Percentiles rank a stretch among this genome's conserved stretches.
phyloP scores from a whole-genome alignment of 2,113 vertebrate genomes.

The Podarcis muralis region DNA sequence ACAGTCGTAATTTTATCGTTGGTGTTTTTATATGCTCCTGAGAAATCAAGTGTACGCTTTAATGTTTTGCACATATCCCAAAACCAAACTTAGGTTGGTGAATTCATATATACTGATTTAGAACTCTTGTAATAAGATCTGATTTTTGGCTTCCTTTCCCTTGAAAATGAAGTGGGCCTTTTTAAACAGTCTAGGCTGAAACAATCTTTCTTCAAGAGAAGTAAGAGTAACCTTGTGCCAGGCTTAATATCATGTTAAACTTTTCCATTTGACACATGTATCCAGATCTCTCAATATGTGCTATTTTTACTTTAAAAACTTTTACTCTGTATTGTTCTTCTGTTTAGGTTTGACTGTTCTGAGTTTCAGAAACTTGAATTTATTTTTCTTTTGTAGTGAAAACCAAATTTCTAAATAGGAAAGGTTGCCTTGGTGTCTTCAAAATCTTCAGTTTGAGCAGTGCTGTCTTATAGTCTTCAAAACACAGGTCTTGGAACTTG shows the following conservation, averaged over 20 bases:
- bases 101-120: slow-evolving; percentile 21
- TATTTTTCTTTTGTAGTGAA: background rate
- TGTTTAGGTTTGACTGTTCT: background rate
- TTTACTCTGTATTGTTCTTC: background rate
- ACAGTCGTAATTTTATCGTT: slow-evolving; percentile 8
- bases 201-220: background rate
- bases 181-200: background rate
- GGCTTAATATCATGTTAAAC: background rate
- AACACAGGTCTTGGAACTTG: background rate
- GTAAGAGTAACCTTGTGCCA: background rate
- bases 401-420: background rate
- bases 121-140: background rate
- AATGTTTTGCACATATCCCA: background rate
- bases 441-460: background rate
- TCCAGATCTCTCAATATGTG: background rate
- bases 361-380: background rate
- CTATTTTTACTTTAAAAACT: background rate
- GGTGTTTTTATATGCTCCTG: background rate
- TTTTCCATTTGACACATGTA: background rate
- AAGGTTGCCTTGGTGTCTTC: background rate
- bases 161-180: background rate
- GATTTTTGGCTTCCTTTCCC: background rate
- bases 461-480: background rate
- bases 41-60: background rate
- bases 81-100: background rate